phyloP scores from a whole-genome alignment of 2,888 invertebrate species.

The Lithophane socia region DNA sequence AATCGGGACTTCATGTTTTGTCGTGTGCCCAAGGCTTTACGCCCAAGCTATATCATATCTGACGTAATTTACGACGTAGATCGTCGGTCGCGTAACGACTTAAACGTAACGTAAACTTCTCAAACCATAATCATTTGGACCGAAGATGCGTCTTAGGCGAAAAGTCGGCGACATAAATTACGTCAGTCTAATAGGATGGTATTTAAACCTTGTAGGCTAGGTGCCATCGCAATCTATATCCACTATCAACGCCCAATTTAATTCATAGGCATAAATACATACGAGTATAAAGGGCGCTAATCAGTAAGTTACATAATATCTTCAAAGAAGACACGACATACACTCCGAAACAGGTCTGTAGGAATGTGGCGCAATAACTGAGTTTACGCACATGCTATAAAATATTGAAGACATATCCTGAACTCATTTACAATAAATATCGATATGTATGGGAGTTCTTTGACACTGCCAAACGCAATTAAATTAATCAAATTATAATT shows the following conservation, averaged over 20 bases:
- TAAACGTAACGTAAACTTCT: neutral
- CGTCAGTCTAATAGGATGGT: neutral
- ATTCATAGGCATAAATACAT: neutral
- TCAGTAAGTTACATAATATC: constrained; percentile 40
- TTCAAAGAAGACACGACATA: constrained; percentile 15
- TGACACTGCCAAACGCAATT: constrained; percentile 14
- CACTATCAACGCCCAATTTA: constrained; percentile 18
- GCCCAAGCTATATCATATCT: neutral
- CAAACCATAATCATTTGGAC: neutral
- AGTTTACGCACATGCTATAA: constrained; percentile 23
- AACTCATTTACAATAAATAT: constrained; percentile 22
- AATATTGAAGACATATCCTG: constrained; percentile 36
- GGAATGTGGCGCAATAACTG: constrained; percentile 52
- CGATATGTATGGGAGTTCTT: constrained; percentile 23
- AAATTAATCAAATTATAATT: constrained; percentile 19
- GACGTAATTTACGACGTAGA: neutral
- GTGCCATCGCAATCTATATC: neutral
- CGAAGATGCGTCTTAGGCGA: neutral
- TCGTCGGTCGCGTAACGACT: neutral
- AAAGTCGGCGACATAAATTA: neutral
- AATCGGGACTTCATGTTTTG: neutral
- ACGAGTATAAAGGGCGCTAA: constrained; percentile 9
- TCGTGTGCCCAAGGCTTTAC: neutral
- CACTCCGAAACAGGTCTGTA: constrained; percentile 49
- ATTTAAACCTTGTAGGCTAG: neutral